Evolutionary conservation across 2,113 vertebrate species (phyloP).

Genomic region (Noturus placidus): DNA sequence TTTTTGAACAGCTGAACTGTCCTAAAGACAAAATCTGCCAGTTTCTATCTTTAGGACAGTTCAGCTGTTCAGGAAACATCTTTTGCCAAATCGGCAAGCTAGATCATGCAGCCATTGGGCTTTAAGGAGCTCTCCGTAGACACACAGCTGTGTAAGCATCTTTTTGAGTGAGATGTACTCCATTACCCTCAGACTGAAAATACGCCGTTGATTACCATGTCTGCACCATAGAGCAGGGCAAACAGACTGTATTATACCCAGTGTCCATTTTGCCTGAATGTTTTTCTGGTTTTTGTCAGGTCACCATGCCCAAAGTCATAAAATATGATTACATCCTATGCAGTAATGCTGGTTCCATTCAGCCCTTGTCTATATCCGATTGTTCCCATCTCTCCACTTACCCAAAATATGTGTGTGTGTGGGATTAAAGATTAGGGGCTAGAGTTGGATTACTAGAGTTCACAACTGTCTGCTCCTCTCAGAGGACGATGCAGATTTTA

Average conservation of each 20-base stretch:
- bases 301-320: neutral
- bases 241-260: slow-evolving; percentile 7
- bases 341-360: slow-evolving; percentile 37
- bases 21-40: slow-evolving; percentile 27
- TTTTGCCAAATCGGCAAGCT: slow-evolving; percentile 46
- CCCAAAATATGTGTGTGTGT: slow-evolving; percentile 63
- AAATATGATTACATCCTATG: slow-evolving; percentile 19
- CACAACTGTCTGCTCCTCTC: slow-evolving; percentile 59
- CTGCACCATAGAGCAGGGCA: neutral
- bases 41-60: slow-evolving; percentile 45
- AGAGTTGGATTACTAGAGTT: slow-evolving; percentile 65
- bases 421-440: slow-evolving; percentile 76
- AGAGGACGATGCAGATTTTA: slow-evolving; percentile 43
- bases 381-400: slow-evolving; percentile 42
- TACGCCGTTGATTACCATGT: slow-evolving; percentile 15
- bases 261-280: neutral
- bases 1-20: slow-evolving; percentile 40
- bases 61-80: slow-evolving; percentile 40
- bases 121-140: slow-evolving; percentile 26
- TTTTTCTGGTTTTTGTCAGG: slow-evolving; percentile 15
- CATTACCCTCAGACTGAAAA: slow-evolving; percentile 25
- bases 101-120: slow-evolving; percentile 22
- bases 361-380: neutral
- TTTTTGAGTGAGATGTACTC: slow-evolving; percentile 6
- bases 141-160: slow-evolving; percentile 30